phyloP scores from a whole-genome alignment of 2,113 vertebrate genomes.

The Laticauda colubrina region DNA sequence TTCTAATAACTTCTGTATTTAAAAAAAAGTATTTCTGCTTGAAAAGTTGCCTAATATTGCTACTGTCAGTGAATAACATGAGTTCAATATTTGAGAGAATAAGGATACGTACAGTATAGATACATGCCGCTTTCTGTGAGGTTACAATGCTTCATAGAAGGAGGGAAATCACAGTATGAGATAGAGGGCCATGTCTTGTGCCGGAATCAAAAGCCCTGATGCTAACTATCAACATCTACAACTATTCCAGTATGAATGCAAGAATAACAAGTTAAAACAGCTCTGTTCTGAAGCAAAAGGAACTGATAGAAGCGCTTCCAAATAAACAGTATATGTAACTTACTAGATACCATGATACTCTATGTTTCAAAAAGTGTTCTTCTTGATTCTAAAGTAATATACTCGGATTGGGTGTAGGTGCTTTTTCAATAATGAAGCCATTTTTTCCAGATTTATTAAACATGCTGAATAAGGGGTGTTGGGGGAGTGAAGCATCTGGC shows the following conservation, averaged over 20 bases:
- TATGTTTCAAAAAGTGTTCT: not conserved
- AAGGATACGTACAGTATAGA: not conserved
- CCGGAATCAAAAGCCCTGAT: not conserved
- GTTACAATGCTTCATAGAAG: not conserved
- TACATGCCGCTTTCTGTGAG: not conserved
- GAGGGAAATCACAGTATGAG: not conserved
- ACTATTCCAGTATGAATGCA: not conserved
- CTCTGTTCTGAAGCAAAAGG: not conserved
- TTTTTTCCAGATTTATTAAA: not conserved
- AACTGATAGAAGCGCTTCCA: not conserved
- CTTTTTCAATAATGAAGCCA: not conserved
- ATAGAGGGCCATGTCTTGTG: not conserved
- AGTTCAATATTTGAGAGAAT: not conserved
- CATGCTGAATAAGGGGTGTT: not conserved
- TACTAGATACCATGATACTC: not conserved
- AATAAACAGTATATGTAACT: not conserved
- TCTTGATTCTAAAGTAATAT: not conserved
- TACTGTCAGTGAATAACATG: not conserved
- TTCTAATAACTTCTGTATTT: not conserved
- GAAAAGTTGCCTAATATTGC: not conserved
- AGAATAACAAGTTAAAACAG: not conserved
- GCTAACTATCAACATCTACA: not conserved
- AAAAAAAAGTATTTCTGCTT: not conserved
- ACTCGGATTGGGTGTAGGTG: too few relatives aligned
- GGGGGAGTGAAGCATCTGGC: not conserved